phyloP scores from a whole-genome alignment of 2,113 vertebrate genomes.

The Turnix velox region DNA sequence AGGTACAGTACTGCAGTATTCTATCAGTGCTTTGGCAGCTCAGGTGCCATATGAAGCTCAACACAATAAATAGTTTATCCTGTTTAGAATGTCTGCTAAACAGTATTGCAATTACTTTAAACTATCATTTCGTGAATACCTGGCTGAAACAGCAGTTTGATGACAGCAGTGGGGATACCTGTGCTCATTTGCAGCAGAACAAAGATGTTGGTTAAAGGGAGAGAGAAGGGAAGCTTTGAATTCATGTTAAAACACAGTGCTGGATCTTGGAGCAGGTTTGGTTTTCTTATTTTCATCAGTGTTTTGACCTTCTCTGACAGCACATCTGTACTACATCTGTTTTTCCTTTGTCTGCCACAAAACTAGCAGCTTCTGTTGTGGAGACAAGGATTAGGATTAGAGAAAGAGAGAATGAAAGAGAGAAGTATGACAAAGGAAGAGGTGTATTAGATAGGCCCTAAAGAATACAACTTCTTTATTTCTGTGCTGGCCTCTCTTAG shows the following conservation, averaged over 20 bases:
- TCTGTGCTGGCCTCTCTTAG: neutral
- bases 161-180: neutral
- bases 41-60: neutral
- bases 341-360: neutral
- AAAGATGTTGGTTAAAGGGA: neutral
- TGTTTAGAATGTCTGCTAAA: neutral
- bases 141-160: neutral
- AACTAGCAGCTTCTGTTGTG: neutral
- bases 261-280: neutral
- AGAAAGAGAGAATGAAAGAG: neutral
- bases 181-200: neutral
- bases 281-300: neutral
- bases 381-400: neutral
- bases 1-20: neutral
- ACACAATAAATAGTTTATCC: neutral
- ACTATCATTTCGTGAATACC: neutral
- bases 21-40: neutral
- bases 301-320: neutral
- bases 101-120: neutral
- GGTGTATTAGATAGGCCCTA: neutral
- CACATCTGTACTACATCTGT: neutral
- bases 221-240: neutral
- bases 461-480: neutral
- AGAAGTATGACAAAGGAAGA: neutral
- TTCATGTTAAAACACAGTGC: rapidly evolving